A percentile compares a stretch with the other conserved stretches of the same genome.
These are phyloP conservation scores for Anthophora plumipes DNA, from an alignment of 2,888 invertebrate species.

Conservation along the genomic window DNA sequence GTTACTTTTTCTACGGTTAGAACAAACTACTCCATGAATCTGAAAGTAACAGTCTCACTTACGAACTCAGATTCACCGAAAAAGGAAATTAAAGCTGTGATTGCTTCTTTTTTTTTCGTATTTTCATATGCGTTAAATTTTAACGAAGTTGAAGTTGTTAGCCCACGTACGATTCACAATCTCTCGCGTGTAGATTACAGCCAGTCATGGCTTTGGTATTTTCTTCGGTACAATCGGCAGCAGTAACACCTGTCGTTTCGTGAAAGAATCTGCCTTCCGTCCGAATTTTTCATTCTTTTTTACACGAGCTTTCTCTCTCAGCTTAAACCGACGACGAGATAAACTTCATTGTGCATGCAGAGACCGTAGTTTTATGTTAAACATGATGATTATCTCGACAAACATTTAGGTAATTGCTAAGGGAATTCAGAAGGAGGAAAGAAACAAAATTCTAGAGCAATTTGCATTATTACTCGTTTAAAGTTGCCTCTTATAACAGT, in stretches of 20 bases:
- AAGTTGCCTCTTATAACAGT: too few species aligned
- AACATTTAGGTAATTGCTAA: too few species aligned
- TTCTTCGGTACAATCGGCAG: not conserved
- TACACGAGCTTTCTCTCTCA: not conserved
- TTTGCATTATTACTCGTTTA: too few species aligned
- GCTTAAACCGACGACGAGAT: not conserved
- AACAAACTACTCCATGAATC: slow-evolving; percentile 15
- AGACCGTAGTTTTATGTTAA: too few species aligned
- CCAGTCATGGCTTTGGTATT: not conserved
- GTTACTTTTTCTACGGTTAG: not conserved
- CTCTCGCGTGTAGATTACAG: not conserved
- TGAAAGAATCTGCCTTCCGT: not conserved
- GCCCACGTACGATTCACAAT: slow-evolving; percentile 33
- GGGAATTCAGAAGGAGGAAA: too few species aligned
- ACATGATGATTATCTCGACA: too few species aligned
- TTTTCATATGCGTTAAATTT: slow-evolving; percentile 40
- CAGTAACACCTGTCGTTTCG: not conserved
- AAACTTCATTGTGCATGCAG: not conserved
- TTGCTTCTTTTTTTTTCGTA: slow-evolving; percentile 24
- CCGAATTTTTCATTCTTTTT: not conserved
- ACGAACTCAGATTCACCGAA: slow-evolving; percentile 22
- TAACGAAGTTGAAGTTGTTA: slow-evolving; percentile 45
- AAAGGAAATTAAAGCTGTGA: not conserved
- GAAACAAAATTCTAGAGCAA: too few species aligned
- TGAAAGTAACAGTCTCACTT: slow-evolving; percentile 22